Percentiles rank a stretch among this genome's conserved stretches.
Evolutionary conservation across 1,140 invertebrate species (phyloP).

Genomic region (Drosophila watanabei): DNA sequence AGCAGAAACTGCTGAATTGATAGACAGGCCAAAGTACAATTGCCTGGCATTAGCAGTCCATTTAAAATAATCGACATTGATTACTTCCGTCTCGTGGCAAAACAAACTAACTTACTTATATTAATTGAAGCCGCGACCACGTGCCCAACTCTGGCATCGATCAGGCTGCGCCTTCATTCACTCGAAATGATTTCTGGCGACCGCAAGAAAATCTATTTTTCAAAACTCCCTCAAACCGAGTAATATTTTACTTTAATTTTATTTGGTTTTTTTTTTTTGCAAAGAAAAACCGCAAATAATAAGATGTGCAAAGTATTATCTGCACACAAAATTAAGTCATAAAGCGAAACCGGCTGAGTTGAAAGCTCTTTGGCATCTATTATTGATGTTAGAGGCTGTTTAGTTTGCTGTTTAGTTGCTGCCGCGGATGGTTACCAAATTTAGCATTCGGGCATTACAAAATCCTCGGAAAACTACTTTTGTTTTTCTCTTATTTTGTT

Average conservation of each 20-base stretch:
- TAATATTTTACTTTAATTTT: not conserved
- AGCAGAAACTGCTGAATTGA: slow-evolving; percentile 5
- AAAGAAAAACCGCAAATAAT: slow-evolving; percentile 50
- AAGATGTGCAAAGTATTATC: slow-evolving; percentile 18
- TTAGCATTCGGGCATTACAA: slow-evolving; percentile 53
- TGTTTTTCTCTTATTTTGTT: slow-evolving; percentile 3
- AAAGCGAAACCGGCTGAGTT: slow-evolving; percentile 43
- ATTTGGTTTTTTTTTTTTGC: slow-evolving; percentile 35
- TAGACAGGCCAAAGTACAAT: slow-evolving; percentile 25
- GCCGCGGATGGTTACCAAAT: slow-evolving; percentile 44
- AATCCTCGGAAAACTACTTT: slow-evolving; percentile 36
- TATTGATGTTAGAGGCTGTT: slow-evolving; percentile 55
- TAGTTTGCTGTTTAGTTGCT: not conserved
- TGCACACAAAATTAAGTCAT: slow-evolving; percentile 49
- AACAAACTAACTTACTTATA: slow-evolving; percentile 50
- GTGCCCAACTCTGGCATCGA: slow-evolving; percentile 40
- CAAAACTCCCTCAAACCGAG: slow-evolving; percentile 63
- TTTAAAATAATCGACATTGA: slow-evolving; percentile 53
- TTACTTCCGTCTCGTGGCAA: slow-evolving; percentile 49
- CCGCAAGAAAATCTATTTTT: slow-evolving; percentile 68
- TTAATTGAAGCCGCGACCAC: slow-evolving; percentile 39
- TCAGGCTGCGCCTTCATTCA: slow-evolving; percentile 19
- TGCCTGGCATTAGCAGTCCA: slow-evolving; percentile 47
- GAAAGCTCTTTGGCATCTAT: slow-evolving; percentile 45
- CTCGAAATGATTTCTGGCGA: slow-evolving; percentile 21